These are phyloP conservation scores for Dynastes tityus DNA, from an alignment of 2,888 invertebrate genomes.

Conservation along the genomic window DNA sequence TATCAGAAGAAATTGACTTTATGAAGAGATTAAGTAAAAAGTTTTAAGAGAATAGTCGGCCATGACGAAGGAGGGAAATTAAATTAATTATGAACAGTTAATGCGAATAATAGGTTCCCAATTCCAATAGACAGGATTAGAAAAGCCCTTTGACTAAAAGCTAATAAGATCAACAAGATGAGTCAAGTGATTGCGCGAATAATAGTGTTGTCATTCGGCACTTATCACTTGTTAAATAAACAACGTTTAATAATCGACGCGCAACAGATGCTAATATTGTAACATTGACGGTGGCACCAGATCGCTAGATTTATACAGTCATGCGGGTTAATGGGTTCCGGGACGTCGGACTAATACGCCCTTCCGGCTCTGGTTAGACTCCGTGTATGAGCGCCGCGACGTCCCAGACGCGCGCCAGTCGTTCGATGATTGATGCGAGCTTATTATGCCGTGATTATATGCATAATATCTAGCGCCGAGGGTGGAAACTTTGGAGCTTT, in stretches of 20 bases:
- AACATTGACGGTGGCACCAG: conserved; percentile 14
- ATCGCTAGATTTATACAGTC: conserved; percentile 43
- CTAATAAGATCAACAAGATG: neutral
- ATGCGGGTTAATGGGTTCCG: conserved; percentile 35
- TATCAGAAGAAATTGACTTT: too few species aligned
- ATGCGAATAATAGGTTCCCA: too few species aligned
- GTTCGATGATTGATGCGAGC: conserved; percentile 44
- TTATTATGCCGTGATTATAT: conserved; percentile 43
- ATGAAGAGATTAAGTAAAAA: too few species aligned
- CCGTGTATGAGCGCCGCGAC: conserved; percentile 18
- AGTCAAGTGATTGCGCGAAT: neutral
- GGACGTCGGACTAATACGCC: conserved; percentile 32
- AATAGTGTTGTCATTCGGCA: conserved; percentile 6
- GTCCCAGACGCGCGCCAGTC: conserved; percentile 36
- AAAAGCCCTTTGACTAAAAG: neutral
- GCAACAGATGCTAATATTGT: conserved; percentile 43
- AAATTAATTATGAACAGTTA: too few species aligned
- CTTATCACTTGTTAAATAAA: conserved; percentile 29
- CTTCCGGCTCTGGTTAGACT: conserved; percentile 42
- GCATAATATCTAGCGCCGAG: conserved; percentile 36
- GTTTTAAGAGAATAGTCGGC: too few species aligned
- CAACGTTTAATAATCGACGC: conserved; percentile 38
- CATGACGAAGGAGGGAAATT: too few species aligned
- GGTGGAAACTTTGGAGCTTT: conserved; percentile 37
- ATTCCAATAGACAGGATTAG: too few species aligned